Evolutionary conservation across 2,888 invertebrate species (phyloP).

Genomic region (Sylvicola cinctus): DNA sequence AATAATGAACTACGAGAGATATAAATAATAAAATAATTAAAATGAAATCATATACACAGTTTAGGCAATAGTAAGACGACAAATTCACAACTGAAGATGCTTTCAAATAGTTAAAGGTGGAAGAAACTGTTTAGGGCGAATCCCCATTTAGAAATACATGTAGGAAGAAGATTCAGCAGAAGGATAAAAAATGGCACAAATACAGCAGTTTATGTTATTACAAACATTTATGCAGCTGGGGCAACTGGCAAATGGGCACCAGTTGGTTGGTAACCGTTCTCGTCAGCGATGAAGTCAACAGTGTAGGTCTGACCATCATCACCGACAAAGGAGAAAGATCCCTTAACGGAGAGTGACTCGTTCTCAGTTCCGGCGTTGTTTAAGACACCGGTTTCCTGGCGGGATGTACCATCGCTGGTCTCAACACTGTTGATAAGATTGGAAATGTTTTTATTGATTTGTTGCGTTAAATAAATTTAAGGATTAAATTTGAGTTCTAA

Average conservation of each 20-base stretch:
- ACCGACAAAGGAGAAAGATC: constrained; percentile 24
- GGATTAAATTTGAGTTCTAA: too few relatives aligned
- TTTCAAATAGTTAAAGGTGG: too few relatives aligned
- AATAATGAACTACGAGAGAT: too few relatives aligned
- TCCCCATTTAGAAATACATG: constrained; percentile 12
- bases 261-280: constrained; percentile 30
- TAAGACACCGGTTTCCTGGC: constrained; percentile 23
- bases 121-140: too few relatives aligned
- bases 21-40: too few relatives aligned
- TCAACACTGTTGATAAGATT: constrained; percentile 17
- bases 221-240: too few relatives aligned
- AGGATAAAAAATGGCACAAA: too few relatives aligned
- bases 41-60: too few relatives aligned
- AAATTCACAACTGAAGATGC: too few relatives aligned
- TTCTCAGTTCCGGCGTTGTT: constrained; percentile 25
- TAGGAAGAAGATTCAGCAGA: too few relatives aligned
- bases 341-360: constrained; percentile 24
- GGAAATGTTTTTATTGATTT: not conserved
- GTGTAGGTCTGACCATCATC: constrained; percentile 28
- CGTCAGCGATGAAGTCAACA: constrained; percentile 29
- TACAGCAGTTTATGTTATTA: too few relatives aligned
- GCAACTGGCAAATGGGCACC: constrained; percentile 17
- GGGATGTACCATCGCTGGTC: constrained; percentile 26
- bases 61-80: too few relatives aligned
- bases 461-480: not conserved